These are phyloP conservation scores for Maniola jurtina DNA, from an alignment of 1,140 invertebrate species.

Conservation along the genomic window DNA sequence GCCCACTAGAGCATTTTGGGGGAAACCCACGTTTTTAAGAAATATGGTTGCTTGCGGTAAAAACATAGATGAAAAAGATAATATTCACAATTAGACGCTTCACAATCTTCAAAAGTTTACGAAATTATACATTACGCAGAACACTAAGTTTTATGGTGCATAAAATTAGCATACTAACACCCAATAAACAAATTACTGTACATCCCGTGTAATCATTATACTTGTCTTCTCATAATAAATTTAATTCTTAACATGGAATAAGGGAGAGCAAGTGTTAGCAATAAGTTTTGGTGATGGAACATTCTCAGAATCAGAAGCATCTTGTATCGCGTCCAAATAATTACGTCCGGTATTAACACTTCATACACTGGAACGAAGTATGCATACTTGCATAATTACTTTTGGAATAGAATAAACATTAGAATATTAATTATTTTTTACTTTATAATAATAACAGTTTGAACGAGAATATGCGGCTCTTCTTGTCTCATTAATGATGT, in stretches of 20 bases:
- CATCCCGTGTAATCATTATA: constrained; percentile 2
- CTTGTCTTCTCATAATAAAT: constrained; percentile 8
- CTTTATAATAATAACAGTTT: too few species aligned
- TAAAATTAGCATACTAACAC: constrained; percentile 3
- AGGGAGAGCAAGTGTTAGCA: constrained; percentile 22
- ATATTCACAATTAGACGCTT: neutral
- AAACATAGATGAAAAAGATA: constrained; percentile 3
- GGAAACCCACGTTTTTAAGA: neutral
- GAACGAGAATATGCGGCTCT: too few species aligned
- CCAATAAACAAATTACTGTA: constrained; percentile 7
- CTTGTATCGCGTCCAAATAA: constrained; percentile 27
- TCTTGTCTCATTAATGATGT: too few species aligned
- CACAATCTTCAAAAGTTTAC: neutral
- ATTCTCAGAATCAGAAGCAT: constrained; percentile 32
- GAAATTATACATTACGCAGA: neutral
- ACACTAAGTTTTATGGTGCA: constrained; percentile 1
- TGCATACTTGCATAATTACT: constrained; percentile 15
- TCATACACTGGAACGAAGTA: constrained; percentile 27
- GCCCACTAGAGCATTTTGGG: too few species aligned
- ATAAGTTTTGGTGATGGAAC: constrained; percentile 29
- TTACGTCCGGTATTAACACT: constrained; percentile 27
- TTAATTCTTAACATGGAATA: constrained; percentile 16
- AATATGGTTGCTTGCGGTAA: neutral
- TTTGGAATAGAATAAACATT: too few species aligned
- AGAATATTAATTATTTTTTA: too few species aligned